Conservation (phyloP, 1,140 invertebrate genomes). For the Ptiloglossa arizonensis region DNA sequence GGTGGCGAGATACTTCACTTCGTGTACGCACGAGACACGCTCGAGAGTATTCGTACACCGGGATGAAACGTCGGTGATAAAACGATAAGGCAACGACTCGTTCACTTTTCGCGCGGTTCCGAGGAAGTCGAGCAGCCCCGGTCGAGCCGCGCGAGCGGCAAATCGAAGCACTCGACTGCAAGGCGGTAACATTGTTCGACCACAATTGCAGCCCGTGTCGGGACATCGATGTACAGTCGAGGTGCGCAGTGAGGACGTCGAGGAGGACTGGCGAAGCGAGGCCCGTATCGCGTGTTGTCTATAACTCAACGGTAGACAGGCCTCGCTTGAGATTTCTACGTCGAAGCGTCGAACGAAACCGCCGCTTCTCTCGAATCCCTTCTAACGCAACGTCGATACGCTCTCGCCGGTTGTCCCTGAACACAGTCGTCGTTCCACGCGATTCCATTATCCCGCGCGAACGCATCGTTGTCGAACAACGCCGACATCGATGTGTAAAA, state of each 20-base stretch:
- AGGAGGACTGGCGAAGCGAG: conserved; percentile 53
- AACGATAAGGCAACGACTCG: conserved; percentile 8
- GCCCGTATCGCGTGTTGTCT: conserved; percentile 62
- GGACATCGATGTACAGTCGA: conserved; percentile 66
- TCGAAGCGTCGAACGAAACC: neutral
- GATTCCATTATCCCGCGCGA: neutral
- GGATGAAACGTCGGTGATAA: neutral
- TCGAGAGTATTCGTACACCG: no score
- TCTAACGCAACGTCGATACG: neutral
- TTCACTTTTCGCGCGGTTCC: conserved; percentile 34
- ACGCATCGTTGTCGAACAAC: neutral
- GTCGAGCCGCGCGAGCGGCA: conserved; percentile 45
- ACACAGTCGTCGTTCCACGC: neutral
- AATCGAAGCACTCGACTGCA: conserved; percentile 63
- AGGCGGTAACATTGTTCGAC: conserved; percentile 62
- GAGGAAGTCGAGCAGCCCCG: conserved; percentile 21
- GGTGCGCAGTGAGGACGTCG: conserved; percentile 64
- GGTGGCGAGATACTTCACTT: no score
- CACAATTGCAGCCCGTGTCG: conserved; percentile 55
- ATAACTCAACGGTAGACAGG: conserved; percentile 35
- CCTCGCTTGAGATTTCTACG: conserved; percentile 19
- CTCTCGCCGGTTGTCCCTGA: neutral
- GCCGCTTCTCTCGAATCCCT: neutral
- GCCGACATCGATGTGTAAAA: neutral
- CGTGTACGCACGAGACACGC: no score